phyloP scores from a whole-genome alignment of 2,113 vertebrate genomes.

The Rattus norvegicus region DNA sequence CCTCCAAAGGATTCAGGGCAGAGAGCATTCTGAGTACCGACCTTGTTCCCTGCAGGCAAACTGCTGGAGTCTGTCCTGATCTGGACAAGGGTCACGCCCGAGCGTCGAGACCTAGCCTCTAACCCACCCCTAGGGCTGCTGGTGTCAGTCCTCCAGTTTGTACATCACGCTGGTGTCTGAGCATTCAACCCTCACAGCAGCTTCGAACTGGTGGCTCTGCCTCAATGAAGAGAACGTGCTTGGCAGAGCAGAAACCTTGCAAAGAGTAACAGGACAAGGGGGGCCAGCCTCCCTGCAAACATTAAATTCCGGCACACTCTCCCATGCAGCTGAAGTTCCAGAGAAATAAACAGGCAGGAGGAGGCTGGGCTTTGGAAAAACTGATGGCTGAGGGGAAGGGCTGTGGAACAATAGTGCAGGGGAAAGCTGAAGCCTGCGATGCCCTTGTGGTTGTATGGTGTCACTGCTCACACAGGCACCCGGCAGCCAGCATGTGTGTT shows the following conservation, averaged over 20 bases:
- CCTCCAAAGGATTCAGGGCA: no score
- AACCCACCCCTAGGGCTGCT: background rate
- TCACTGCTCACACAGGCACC: accelerated
- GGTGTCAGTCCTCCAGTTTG: background rate
- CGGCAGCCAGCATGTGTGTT: accelerated
- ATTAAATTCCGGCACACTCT: background rate
- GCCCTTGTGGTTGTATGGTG: background rate
- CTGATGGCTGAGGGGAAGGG: background rate
- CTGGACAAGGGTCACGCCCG: accelerated
- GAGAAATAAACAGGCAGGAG: conserved; percentile 48
- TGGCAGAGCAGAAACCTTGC: background rate
- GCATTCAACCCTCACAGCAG: background rate
- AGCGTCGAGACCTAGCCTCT: background rate
- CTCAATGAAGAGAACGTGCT: background rate
- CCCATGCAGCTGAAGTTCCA: conserved; percentile 44
- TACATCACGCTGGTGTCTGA: background rate
- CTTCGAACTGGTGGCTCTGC: background rate
- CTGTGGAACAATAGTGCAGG: background rate
- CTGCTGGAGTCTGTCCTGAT: background rate
- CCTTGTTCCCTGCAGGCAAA: no score
- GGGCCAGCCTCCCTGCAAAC: background rate
- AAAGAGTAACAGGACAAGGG: background rate
- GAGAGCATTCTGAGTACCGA: no score
- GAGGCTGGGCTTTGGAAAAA: conserved; percentile 44
- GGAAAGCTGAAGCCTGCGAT: background rate